Percentiles rank a stretch among this genome's conserved stretches.
phyloP scores from a whole-genome alignment of 2,888 invertebrate genomes.

The Hyalella azteca region DNA sequence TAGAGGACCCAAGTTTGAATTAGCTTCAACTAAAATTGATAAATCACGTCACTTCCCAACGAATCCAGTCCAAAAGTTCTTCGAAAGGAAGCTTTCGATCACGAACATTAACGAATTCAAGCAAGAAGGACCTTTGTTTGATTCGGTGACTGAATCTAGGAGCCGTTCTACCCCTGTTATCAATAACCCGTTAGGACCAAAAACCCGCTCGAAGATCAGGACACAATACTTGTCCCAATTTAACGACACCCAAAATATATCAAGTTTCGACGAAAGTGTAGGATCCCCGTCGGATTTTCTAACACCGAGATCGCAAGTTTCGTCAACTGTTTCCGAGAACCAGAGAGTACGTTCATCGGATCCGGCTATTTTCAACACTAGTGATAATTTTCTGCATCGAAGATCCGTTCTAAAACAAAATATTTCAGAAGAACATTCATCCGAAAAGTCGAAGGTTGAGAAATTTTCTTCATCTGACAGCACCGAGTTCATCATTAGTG shows the following conservation, averaged over 20 bases:
- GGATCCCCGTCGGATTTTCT: neutral
- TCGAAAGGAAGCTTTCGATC: constrained; percentile 21
- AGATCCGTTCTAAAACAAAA: too few relatives aligned
- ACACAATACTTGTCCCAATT: too few relatives aligned
- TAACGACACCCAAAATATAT: neutral
- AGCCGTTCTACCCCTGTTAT: neutral
- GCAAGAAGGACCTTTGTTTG: too few relatives aligned
- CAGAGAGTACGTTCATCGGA: too few relatives aligned
- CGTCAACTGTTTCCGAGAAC: neutral
- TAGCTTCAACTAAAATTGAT: neutral
- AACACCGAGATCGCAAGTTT: constrained; percentile 8
- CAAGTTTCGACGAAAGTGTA: neutral
- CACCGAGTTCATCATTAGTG: constrained; percentile 54
- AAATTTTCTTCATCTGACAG: constrained; percentile 46
- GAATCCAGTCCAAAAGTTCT: constrained; percentile 13
- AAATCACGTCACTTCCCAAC: too few relatives aligned
- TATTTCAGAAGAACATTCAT: too few relatives aligned
- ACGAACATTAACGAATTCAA: constrained; percentile 17
- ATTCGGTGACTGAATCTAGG: too few relatives aligned
- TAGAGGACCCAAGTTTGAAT: neutral
- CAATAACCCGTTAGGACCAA: too few relatives aligned
- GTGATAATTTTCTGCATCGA: too few relatives aligned
- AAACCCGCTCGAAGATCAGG: too few relatives aligned
- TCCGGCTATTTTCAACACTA: too few relatives aligned
- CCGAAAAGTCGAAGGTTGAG: neutral